These are phyloP conservation scores for Flabesymbios commensalis DNA, from an alignment of 2,888 invertebrate species.

Conservation along the genomic window DNA sequence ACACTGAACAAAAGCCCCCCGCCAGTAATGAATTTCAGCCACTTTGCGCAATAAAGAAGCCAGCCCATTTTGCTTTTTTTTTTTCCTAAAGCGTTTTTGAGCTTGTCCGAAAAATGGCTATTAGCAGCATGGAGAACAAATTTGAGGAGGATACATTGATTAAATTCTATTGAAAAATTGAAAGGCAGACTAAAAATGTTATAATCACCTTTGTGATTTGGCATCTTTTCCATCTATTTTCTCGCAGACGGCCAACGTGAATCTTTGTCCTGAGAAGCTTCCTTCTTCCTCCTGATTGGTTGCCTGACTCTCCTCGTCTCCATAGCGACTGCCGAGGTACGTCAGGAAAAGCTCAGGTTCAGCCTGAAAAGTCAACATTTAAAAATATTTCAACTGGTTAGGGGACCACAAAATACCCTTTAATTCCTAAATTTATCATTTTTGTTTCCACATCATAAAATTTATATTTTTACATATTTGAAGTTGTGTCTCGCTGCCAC, in stretches of 20 bases:
- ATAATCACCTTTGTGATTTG: conserved; percentile 48
- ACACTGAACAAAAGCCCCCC: too few species aligned
- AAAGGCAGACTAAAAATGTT: too few species aligned
- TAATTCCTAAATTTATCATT: neutral
- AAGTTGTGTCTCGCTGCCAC: too few species aligned
- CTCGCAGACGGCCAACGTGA: conserved; percentile 49
- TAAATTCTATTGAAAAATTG: too few species aligned
- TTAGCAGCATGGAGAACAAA: too few species aligned
- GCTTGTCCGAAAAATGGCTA: too few species aligned
- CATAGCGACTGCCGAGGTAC: conserved; percentile 48
- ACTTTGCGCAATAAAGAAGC: too few species aligned
- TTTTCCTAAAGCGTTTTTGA: too few species aligned
- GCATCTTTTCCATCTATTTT: conserved; percentile 46
- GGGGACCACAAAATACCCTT: too few species aligned
- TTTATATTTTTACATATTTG: neutral
- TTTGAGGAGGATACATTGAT: too few species aligned
- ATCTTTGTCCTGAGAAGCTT: conserved; percentile 40
- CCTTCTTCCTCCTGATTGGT: conserved; percentile 38
- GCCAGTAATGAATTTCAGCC: too few species aligned
- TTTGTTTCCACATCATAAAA: neutral
- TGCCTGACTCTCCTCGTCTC: conserved; percentile 40
- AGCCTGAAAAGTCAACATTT: conserved; percentile 35
- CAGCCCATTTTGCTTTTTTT: too few species aligned
- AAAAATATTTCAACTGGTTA: neutral
- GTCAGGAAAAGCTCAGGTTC: conserved; percentile 52